Conservation (phyloP, 2,113 vertebrate species). For the Cercopithecus mona region DNA sequence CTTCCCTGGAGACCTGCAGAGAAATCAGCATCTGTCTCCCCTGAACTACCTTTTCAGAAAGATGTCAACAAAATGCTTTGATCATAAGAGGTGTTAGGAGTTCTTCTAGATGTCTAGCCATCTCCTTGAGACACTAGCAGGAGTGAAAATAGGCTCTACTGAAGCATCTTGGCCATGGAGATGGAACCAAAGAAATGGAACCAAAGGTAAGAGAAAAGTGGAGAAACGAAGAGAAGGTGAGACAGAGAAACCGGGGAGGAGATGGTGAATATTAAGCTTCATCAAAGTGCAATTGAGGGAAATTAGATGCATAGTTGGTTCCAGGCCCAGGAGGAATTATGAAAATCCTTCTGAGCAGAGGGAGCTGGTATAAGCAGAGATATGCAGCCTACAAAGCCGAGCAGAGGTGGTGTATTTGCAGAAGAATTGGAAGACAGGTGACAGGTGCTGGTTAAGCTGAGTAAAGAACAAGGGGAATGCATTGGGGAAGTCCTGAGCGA, state of each 20-base stretch:
- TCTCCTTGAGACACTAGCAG: not conserved
- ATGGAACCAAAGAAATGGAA: not conserved
- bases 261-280: not conserved
- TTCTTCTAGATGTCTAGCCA: not conserved
- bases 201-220: not conserved
- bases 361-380: not conserved
- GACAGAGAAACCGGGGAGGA: not conserved
- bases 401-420: not conserved
- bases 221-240: not conserved
- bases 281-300: not conserved
- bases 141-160: not conserved
- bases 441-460: not conserved
- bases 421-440: accelerated
- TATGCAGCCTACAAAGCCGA: not conserved
- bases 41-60: not conserved
- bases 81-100: not conserved
- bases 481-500: not conserved
- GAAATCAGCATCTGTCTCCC: not conserved
- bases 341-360: not conserved
- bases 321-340: not conserved
- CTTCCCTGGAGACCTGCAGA: not conserved
- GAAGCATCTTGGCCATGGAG: not conserved
- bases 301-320: not conserved
- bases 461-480: not conserved
- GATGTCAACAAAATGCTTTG: not conserved